Evolutionary conservation across 2,113 vertebrate species (phyloP), one percentile per base, ranked within the genome.

Genomic region (Sinocyclocheilus maitianheensis): DNA sequence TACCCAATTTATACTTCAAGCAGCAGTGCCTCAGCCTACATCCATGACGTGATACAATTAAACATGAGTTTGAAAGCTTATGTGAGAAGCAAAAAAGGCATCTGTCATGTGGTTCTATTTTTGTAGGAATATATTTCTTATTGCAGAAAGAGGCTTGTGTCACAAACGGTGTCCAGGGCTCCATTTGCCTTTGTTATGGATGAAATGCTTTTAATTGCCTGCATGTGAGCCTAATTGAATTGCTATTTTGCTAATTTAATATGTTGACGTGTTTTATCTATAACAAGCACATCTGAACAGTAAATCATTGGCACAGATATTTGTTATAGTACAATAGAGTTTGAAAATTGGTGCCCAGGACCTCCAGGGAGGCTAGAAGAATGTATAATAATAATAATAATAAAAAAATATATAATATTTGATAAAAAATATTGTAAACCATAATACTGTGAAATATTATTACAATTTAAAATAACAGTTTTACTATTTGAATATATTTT

Each of bases 1-100:
- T 99, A 97, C 96, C 95, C 96, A 97, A 98, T 98, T 98, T 98
- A 97, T 97, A 98, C 97, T 97, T 98, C 97, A 98, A 97, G 97
- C 97, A 97, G 97, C 97, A 97, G 97, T 96, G 96, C 96, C 96
- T 95, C 95, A 96, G 89, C 95, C 96, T 95, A 95, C 95, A 98
- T 95, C 95, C 96, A 96, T 97, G 97, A 97, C 95, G 96, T 96
- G 95, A 97, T 96, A 97, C 96, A 98, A 98, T 98, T 97, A 97
- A 97, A 97, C 96, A 96, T 91, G 94, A 96, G 97, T 97, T 97
- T 97, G 95, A 97, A 98, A 97, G 94, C 96, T 93, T 96, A 93
- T 96, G 94, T 67, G 53, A 58, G n/a, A 51, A 30, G 3, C 13
- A 51, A 51, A 37, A 48, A 20, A 14, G 62, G 80, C 87, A 79